Base-by-base conservation (phyloP, 1,140 invertebrate genomes). In the Acromyrmex heyeri region DNA sequence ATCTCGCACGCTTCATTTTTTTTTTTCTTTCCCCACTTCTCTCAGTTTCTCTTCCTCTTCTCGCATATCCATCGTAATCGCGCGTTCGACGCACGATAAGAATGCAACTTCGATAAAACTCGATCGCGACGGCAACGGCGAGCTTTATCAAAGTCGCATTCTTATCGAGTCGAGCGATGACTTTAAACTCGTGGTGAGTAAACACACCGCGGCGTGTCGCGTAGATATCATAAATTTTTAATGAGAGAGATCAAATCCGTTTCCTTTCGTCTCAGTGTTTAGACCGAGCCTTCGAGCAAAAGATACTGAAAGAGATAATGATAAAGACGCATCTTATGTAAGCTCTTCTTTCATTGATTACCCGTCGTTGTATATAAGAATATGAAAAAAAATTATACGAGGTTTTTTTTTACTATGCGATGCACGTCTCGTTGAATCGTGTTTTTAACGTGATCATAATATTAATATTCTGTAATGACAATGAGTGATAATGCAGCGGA, bases 181-280 rank as follows among this genome's bases (percentile, higher is more conserved):
- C n/a, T 67, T 70, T 18, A 59, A 81, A 57, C 14, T 67, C 34
- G 10, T 14, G 62, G 8, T 21, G 53, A 67, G 61, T 70, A 81
- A 81, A 70, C 67, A 64, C 61, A 69, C 16, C 48, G 21, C 64
- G 64, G n/a, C 18, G 30, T 21, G 24, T 59, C 48, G 44, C 14
- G 7, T 61, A 44, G 10, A 44, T 44, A 48, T 65, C 64, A 16
- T 27, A 16, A 57, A 81, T 81, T 81, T 81, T 81, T 55, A 55
- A 67, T 12, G 21, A 16, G 61, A 18, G 44, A 67, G 61, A 79
- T 65, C 44, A 78, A 44, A 34, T 76, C 55, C 14, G 3, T 27
- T 10, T 38, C 21, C 12, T 27, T 10, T 8, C 38, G 8, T 3
- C 38, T 24, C n/a, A 44, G 21, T 34, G 21, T 69, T 50, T 12